These are phyloP conservation scores for Hemaris fuciformis DNA, from an alignment of 2,888 invertebrate species.

Conservation along the genomic window DNA sequence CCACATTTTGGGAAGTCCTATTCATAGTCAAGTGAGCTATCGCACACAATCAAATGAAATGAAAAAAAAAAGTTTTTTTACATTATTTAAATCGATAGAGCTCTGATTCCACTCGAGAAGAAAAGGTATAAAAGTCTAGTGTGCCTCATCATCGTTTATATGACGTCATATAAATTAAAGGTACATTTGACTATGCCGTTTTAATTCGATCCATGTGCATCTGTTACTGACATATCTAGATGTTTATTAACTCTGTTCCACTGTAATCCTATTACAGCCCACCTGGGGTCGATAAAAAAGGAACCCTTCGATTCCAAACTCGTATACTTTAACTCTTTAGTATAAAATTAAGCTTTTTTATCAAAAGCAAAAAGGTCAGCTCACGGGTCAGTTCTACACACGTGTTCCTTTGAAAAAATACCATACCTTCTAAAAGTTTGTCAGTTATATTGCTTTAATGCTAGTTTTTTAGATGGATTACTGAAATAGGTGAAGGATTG, in stretches of 20 bases:
- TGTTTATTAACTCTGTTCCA: slow-evolving; percentile 10
- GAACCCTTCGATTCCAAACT: slow-evolving; percentile 24
- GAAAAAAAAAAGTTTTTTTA: too few relatives aligned
- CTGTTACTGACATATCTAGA: not conserved
- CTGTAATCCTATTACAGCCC: slow-evolving; percentile 43
- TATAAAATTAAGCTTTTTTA: slow-evolving; percentile 17
- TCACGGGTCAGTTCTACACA: not conserved
- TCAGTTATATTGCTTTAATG: not conserved
- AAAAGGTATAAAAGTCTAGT: too few relatives aligned
- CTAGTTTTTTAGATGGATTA: not conserved
- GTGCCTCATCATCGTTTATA: too few relatives aligned
- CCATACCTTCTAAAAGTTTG: not conserved
- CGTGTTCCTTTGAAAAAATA: not conserved
- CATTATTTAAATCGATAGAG: too few relatives aligned
- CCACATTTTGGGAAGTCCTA: too few relatives aligned
- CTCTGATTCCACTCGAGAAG: too few relatives aligned
- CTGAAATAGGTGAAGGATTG: too few relatives aligned
- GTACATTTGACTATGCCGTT: too few relatives aligned
- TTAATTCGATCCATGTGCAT: too few relatives aligned
- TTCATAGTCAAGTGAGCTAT: too few relatives aligned
- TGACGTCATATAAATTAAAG: too few relatives aligned
- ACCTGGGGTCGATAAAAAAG: slow-evolving; percentile 39
- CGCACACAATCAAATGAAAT: too few relatives aligned
- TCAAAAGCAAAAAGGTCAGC: not conserved
- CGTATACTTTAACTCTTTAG: slow-evolving; percentile 26